These are phyloP conservation scores for Lagocephalus sceleratus DNA, from an alignment of 2,797 vertebrate genomes.

Conservation along the genomic window DNA sequence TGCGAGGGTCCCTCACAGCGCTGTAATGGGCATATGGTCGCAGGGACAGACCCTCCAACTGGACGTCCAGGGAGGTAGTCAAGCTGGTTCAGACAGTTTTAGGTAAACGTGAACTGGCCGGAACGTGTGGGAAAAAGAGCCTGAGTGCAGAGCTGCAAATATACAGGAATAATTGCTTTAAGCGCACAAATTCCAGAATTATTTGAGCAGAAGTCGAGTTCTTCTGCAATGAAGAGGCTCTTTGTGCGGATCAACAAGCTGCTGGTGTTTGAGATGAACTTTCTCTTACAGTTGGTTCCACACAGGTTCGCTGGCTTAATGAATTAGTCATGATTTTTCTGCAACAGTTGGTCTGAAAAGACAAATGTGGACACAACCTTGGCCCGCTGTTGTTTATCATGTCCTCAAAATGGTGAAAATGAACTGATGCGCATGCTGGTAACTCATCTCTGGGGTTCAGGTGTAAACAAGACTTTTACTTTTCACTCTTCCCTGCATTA, in stretches of 20 bases:
- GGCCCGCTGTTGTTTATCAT: background rate
- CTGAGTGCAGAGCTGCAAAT: no score
- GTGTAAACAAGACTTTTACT: no score
- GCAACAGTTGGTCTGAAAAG: background rate
- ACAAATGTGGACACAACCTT: constrained; percentile 5
- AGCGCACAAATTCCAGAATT: constrained; percentile 44
- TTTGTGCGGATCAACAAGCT: constrained; percentile 64
- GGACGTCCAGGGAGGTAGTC: constrained; percentile 7
- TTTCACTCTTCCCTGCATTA: no score
- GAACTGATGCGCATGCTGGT: no score
- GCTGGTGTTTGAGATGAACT: constrained; percentile 65
- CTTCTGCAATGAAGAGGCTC: constrained; percentile 56
- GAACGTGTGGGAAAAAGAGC: constrained; percentile 9
- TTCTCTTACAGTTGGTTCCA: no score
- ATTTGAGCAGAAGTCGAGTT: constrained; percentile 61
- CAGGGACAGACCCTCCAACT: constrained; percentile 4
- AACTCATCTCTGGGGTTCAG: no score
- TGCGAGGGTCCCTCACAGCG: constrained; percentile 31
- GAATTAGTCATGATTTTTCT: constrained; percentile 12
- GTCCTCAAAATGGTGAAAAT: no score
- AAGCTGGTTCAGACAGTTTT: constrained; percentile 1
- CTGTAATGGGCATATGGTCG: constrained; percentile 47
- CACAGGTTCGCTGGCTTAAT: constrained; percentile 4
- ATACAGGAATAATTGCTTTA: constrained; percentile 8
- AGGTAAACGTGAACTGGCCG: constrained; percentile 4